Base-by-base conservation (phyloP, 1,140 invertebrate genomes). In the Luehdorfia chinensis region DNA sequence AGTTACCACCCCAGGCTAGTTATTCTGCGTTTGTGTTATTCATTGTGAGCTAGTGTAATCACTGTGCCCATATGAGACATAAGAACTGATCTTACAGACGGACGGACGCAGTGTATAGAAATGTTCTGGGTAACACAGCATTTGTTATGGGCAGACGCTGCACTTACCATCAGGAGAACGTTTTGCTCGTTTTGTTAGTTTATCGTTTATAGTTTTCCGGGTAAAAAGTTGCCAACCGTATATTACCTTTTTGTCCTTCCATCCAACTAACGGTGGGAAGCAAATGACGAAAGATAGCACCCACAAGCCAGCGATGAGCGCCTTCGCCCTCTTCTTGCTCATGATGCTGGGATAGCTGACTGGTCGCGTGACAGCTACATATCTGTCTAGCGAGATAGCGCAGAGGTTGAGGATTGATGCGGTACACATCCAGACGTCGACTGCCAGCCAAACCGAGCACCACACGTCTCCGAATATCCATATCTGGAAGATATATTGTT, bases 351-450 rank as follows among this genome's bases (percentile, higher is more conserved):
- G 95, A 87, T 99, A 99, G 64, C 92, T 94, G 41, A 99, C 94
- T 0, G 97, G 96, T 28, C 96, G 89, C 5, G 97, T 98, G 37
- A 98, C 96, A 0, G 96, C 97, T 67, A 98, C 93, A 87, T 98
- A 99, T 51, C 97, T 91, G 88, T 98, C 97, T 61, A 97, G 83
- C 12, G 95, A 96, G 66, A 98, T 98, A 61, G 94, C 94, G 72
- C 94, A 95, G 16, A 98, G 90, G 84, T 97, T 98, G 41, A 98
- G 88, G 61, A 98, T 98, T 59, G 95, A 97, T 0, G 97, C 96
- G 0, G 97, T 98, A 84, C 97, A 90, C 93, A 98, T 94, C 94
- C 97, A 96, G 1, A 98, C 97, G 83, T 98, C 97, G 12, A 97
- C 92, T 0, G 96, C 96, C 48, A 97, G 86, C 96, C 96, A 98